A percentile compares a stretch with the other conserved stretches of the same genome.
phyloP scores from a whole-genome alignment of 2,113 vertebrate genomes.

The Aramus guarauna region DNA sequence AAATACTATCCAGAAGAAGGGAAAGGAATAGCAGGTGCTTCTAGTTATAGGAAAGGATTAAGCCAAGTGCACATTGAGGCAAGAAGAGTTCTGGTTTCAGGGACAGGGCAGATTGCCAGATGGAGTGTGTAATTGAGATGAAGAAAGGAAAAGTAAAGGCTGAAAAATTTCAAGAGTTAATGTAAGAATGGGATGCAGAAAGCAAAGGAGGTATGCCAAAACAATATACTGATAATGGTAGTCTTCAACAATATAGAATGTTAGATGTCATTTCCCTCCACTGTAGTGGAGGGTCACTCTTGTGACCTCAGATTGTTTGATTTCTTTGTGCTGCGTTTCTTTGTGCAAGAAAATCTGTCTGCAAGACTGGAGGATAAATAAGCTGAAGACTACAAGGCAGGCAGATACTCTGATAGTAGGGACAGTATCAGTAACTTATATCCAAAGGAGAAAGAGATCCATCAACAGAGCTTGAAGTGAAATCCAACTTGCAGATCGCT shows the following conservation, averaged over 20 bases:
- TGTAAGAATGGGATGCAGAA: background rate
- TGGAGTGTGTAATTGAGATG: background rate
- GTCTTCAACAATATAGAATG: background rate
- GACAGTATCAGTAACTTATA: background rate
- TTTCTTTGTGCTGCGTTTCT: background rate
- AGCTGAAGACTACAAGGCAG: background rate
- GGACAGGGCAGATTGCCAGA: background rate
- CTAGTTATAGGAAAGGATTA: background rate
- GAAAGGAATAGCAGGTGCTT: background rate
- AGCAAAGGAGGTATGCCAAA: background rate
- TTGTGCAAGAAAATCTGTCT: background rate
- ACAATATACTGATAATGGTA: background rate
- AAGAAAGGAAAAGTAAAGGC: background rate
- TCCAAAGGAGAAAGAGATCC: background rate
- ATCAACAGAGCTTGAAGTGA: background rate
- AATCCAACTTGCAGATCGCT: background rate
- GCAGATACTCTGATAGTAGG: background rate
- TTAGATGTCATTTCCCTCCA: background rate
- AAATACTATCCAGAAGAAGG: background rate
- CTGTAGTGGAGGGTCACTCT: background rate
- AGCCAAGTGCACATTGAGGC: background rate
- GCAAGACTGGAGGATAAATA: background rate
- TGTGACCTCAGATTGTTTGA: background rate
- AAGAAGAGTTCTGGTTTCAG: constrained; percentile 9
- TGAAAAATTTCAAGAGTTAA: background rate